These are phyloP conservation scores for Drosophila mercatorum DNA, from an alignment of 2,888 invertebrate species.

Conservation along the genomic window DNA sequence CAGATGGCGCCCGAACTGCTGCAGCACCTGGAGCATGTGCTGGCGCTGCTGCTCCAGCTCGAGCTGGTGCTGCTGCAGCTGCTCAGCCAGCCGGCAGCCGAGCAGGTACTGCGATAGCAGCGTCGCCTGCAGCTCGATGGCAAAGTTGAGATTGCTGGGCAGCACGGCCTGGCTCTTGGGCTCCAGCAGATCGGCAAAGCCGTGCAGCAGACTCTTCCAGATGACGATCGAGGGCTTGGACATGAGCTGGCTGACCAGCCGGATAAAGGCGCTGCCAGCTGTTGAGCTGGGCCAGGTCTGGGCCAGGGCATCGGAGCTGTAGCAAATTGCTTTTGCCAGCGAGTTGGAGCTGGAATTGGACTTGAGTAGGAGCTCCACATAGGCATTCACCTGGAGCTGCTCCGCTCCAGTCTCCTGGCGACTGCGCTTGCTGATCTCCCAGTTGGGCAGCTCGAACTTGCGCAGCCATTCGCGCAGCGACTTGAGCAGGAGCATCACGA, in stretches of 20 bases:
- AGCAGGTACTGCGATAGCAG: conserved; percentile 81
- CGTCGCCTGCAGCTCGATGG: conserved; percentile 80
- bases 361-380: conserved; percentile 28
- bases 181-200: conserved; percentile 72
- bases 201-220: conserved; percentile 82
- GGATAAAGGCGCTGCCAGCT: conserved; percentile 79
- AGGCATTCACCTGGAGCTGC: background rate
- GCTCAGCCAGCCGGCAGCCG: conserved; percentile 81
- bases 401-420: background rate
- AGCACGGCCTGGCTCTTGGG: conserved; percentile 14
- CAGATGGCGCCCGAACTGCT: conserved; percentile 78
- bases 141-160: conserved; percentile 72
- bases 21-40: conserved; percentile 69
- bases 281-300: conserved; percentile 78
- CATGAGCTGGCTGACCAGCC: conserved; percentile 78
- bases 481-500: conserved; percentile 79
- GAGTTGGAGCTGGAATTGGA: background rate
- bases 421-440: conserved; percentile 18
- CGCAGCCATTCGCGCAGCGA: conserved; percentile 72
- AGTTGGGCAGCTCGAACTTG: conserved; percentile 42
- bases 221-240: conserved; percentile 83
- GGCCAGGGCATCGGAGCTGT: conserved; percentile 27
- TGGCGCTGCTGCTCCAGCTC: conserved; percentile 65
- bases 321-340: background rate
- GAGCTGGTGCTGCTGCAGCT: conserved; percentile 74